A percentile compares a stretch with the other conserved stretches of the same genome.
These are phyloP conservation scores for Blastobasis lacticolella DNA, from an alignment of 2,888 invertebrate genomes.

Conservation along the genomic window DNA sequence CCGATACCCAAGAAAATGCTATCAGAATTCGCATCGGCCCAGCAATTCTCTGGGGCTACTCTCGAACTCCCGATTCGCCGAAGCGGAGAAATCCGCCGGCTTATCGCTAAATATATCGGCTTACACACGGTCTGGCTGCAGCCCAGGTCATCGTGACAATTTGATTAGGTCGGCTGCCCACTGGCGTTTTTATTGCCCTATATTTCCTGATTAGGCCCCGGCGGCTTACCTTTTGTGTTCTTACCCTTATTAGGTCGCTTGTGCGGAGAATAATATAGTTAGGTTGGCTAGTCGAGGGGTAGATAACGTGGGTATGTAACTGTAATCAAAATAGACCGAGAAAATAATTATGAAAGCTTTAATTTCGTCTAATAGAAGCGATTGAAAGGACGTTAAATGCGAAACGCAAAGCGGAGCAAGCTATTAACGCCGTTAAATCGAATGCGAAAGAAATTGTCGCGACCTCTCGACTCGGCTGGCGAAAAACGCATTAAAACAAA, in stretches of 20 bases:
- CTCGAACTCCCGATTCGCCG: neutral
- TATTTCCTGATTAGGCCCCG: slow-evolving; percentile 66
- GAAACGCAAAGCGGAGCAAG: slow-evolving; percentile 3
- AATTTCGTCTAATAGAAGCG: no score
- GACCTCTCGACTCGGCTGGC: slow-evolving; percentile 50
- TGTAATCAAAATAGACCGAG: no score
- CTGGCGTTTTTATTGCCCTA: slow-evolving; percentile 60
- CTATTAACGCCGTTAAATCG: slow-evolving; percentile 36
- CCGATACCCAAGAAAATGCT: no score
- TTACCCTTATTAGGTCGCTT: neutral
- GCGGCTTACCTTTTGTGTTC: slow-evolving; percentile 26
- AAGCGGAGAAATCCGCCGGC: neutral
- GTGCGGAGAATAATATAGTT: neutral
- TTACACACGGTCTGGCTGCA: neutral
- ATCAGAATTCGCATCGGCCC: no score
- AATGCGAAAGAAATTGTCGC: slow-evolving; percentile 51
- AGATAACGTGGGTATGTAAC: neutral
- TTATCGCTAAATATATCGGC: neutral
- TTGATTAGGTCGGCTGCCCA: slow-evolving; percentile 59
- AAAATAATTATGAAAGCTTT: no score
- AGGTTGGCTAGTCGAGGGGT: slow-evolving; percentile 7
- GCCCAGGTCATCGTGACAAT: slow-evolving; percentile 52
- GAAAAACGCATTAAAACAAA: slow-evolving; percentile 71
- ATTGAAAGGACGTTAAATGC: no score
- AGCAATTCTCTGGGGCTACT: no score